Percentiles rank a stretch among this genome's conserved stretches.
These are phyloP conservation scores for Xenopus borealis DNA, from an alignment of 2,113 vertebrate species.

Conservation along the genomic window DNA sequence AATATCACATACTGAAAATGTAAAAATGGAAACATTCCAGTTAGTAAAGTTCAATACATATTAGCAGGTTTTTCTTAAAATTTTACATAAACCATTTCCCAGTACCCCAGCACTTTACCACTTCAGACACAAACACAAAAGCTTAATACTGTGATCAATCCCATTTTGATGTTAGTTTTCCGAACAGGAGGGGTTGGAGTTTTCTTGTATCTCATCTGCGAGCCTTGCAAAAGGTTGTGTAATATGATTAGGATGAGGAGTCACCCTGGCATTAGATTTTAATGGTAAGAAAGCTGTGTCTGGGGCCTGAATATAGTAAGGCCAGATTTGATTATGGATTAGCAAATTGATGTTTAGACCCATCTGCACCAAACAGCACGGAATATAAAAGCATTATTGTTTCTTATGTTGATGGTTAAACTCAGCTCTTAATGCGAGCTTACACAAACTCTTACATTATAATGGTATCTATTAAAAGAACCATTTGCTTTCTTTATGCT, in stretches of 20 bases:
- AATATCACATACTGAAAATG: background rate
- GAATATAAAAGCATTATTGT: slow-evolving; percentile 40
- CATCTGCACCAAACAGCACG: slow-evolving; percentile 35
- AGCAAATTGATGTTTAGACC: slow-evolving; percentile 43
- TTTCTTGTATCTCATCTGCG: slow-evolving; percentile 2
- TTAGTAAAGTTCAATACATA: background rate
- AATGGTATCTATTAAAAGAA: slow-evolving; percentile 46
- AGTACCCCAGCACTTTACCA: background rate
- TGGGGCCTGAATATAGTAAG: slow-evolving; percentile 19
- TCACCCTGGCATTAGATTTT: slow-evolving; percentile 11
- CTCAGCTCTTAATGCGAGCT: slow-evolving; percentile 38
- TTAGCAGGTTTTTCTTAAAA: background rate
- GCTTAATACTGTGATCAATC: slow-evolving; percentile 33
- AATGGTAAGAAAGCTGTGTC: slow-evolving; percentile 27
- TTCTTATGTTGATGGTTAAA: slow-evolving; percentile 42
- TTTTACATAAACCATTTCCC: background rate
- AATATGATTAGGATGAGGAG: slow-evolving; percentile 21
- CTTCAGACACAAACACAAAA: slow-evolving; percentile 7
- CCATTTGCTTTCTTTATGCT: slow-evolving; percentile 35
- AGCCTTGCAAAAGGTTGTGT: slow-evolving; percentile 12
- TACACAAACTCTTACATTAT: slow-evolving; percentile 42
- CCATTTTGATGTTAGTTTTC: slow-evolving; percentile 17
- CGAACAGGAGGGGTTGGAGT: background rate
- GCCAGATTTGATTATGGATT: slow-evolving; percentile 46
- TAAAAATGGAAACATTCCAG: background rate